Conservation (phyloP, 2,888 invertebrate genomes). For the Atrina japonica region DNA sequence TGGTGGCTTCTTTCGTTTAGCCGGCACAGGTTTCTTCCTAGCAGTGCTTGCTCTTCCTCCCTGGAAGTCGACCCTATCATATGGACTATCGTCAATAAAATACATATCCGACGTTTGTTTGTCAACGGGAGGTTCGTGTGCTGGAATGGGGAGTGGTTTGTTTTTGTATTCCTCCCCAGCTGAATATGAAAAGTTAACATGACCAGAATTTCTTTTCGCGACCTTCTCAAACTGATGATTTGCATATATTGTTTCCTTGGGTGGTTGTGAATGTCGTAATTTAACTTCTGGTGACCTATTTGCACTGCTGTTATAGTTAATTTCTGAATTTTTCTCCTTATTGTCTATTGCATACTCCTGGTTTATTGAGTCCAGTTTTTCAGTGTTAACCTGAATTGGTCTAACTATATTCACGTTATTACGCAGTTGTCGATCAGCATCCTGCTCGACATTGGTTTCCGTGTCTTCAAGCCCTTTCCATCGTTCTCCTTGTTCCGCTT, state of each 20-base stretch:
- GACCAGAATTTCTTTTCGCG: slow-evolving; percentile 1
- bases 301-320: not conserved
- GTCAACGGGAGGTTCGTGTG: slow-evolving; percentile 9
- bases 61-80: slow-evolving; percentile 23
- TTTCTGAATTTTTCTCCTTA: not conserved
- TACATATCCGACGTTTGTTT: slow-evolving; percentile 19
- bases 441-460: not conserved
- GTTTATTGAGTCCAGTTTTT: not conserved
- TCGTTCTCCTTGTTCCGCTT: slow-evolving; percentile 44
- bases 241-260: slow-evolving; percentile 31
- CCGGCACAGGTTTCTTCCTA: slow-evolving; percentile 22
- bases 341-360: not conserved
- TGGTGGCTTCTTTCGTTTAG: slow-evolving; percentile 22
- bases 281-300: not conserved
- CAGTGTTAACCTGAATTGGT: not conserved
- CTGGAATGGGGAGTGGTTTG: slow-evolving; percentile 10
- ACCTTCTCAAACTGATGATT: slow-evolving; percentile 38
- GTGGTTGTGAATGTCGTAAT: not conserved
- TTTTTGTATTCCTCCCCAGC: slow-evolving; percentile 10
- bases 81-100: slow-evolving; percentile 21
- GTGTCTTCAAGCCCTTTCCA: slow-evolving; percentile 25
- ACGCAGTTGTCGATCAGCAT: slow-evolving; percentile 3
- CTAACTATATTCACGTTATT: not conserved
- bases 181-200: too few species aligned
- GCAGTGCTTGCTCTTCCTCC: too few species aligned